Percentiles rank a stretch among this genome's conserved stretches.
Evolutionary conservation across 2,888 invertebrate species (phyloP).

Genomic region (Lycocerus yunnanus): DNA sequence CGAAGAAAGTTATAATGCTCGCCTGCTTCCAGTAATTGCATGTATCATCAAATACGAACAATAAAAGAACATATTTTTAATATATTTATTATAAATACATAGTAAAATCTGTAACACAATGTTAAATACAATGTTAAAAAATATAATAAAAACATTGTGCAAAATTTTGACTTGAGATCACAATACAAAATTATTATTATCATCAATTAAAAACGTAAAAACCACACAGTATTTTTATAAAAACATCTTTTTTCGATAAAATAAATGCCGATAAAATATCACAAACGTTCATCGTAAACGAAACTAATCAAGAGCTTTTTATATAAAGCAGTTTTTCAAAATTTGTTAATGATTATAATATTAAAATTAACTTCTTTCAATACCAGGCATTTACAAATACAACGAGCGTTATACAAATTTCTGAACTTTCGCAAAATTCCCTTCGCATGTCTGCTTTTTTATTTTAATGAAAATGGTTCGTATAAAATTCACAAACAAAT

Average conservation of each 20-base stretch:
- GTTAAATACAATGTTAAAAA: constrained; percentile 29
- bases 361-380: not conserved
- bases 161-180: constrained; percentile 34
- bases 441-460: not conserved
- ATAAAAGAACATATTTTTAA: constrained; percentile 38
- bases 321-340: constrained; percentile 13
- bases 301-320: constrained; percentile 19
- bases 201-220: constrained; percentile 21
- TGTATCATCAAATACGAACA: too few species aligned
- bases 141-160: constrained; percentile 34
- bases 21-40: too few species aligned
- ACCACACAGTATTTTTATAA: constrained; percentile 18
- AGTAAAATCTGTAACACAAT: constrained; percentile 49
- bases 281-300: constrained; percentile 32
- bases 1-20: too few species aligned
- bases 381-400: constrained; percentile 3
- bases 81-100: constrained; percentile 54
- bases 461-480: constrained; percentile 16
- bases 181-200: constrained; percentile 31
- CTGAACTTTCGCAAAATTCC: not conserved
- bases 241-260: constrained; percentile 22
- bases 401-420: constrained; percentile 9
- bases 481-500: constrained; percentile 22
- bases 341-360: constrained; percentile 15
- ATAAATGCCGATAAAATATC: constrained; percentile 39